Percentiles rank a stretch among this genome's conserved stretches.
Conservation (phyloP, 2,888 invertebrate genomes). For the Lasioglossum calceatum region DNA sequence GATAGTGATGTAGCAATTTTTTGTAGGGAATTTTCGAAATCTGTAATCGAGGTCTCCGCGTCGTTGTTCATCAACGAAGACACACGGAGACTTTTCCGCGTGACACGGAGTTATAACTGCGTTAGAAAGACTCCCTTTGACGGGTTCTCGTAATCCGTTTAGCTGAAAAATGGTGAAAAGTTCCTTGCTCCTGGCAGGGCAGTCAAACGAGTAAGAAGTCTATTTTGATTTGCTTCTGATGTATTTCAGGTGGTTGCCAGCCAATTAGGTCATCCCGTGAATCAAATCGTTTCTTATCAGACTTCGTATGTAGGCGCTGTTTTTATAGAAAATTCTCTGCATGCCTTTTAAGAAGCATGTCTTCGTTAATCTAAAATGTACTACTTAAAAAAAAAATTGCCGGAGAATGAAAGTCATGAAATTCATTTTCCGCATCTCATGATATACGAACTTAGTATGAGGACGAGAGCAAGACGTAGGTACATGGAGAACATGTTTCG, state of each 20-base stretch:
- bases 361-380: no score
- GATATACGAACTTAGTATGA: no score
- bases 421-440: no score
- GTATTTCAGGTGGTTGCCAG: not conserved
- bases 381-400: no score
- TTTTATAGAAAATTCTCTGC: no score
- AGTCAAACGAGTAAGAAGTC: not conserved
- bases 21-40: not conserved
- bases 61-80: not conserved
- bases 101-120: not conserved
- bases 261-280: not conserved
- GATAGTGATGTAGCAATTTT: no score
- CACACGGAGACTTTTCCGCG: not conserved
- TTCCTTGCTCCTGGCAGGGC: not conserved
- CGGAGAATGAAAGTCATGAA: no score
- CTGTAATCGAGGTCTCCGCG: not conserved
- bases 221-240: not conserved
- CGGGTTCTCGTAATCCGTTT: not conserved
- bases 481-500: no score
- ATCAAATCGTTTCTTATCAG: not conserved
- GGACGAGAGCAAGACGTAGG: no score
- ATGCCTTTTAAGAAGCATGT: no score
- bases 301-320: no score
- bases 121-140: constrained; percentile 1
- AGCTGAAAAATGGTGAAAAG: not conserved